phyloP scores from a whole-genome alignment of 2,888 invertebrate genomes.

The Strigamia transsilvanica region DNA sequence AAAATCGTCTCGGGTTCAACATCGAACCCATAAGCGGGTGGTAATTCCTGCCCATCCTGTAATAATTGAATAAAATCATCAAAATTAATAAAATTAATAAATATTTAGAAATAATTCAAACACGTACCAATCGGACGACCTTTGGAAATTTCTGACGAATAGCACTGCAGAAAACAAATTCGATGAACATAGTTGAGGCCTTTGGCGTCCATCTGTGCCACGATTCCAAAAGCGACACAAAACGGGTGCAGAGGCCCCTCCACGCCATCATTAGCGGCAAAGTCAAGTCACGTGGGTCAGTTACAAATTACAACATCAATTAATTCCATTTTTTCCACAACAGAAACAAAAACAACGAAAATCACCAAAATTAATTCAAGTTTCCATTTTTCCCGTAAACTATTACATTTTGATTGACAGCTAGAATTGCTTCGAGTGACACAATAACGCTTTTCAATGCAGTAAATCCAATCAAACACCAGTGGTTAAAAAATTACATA shows the following conservation, averaged over 20 bases:
- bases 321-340: neutral
- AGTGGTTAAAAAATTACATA: neutral
- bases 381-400: neutral
- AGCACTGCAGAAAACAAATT: slow-evolving; percentile 78
- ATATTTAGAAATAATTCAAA: too few species aligned
- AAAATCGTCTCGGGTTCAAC: slow-evolving; percentile 74
- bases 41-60: slow-evolving; percentile 84
- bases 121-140: slow-evolving; percentile 83
- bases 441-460: neutral
- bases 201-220: slow-evolving; percentile 24
- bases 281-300: neutral
- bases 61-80: slow-evolving; percentile 18
- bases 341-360: neutral
- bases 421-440: neutral
- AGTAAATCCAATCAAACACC: neutral
- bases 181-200: slow-evolving; percentile 26
- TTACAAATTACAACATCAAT: slow-evolving; percentile 31
- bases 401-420: neutral
- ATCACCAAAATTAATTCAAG: neutral
- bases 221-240: slow-evolving; percentile 35
- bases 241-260: slow-evolving; percentile 49
- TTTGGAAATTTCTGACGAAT: slow-evolving; percentile 89
- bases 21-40: slow-evolving; percentile 89
- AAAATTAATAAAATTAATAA: neutral
- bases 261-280: slow-evolving; percentile 18